These are phyloP conservation scores for Sylvilagus floridanus DNA, from an alignment of 2,797 vertebrate genomes.

Conservation along the genomic window DNA sequence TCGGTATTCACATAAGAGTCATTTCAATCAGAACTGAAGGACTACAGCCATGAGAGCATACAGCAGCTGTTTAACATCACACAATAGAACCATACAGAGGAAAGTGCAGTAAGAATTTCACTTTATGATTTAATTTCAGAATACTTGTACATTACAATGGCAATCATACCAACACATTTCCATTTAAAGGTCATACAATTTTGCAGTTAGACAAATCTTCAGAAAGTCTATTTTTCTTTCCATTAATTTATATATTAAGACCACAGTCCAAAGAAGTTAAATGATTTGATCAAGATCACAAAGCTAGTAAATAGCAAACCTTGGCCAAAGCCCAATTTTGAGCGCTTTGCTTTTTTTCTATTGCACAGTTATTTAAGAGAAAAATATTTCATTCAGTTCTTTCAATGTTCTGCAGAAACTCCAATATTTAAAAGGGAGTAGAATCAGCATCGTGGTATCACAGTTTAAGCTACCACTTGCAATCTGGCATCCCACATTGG, in stretches of 20 bases:
- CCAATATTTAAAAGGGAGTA: conserved; percentile 9
- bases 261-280: conserved; percentile 46
- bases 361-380: conserved; percentile 51
- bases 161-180: conserved; percentile 66
- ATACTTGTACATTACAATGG: conserved; percentile 65
- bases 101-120: conserved; percentile 58
- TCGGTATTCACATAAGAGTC: conserved; percentile 61
- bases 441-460: no score
- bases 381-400: conserved; percentile 42
- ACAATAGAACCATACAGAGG: conserved; percentile 54
- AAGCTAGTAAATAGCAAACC: conserved; percentile 23
- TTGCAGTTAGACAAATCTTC: conserved; percentile 46
- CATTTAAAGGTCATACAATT: conserved; percentile 51
- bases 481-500: no score
- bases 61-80: conserved; percentile 68
- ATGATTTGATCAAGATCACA: conserved; percentile 43
- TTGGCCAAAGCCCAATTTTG: conserved; percentile 32
- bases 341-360: conserved; percentile 41
- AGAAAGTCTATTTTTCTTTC: background rate
- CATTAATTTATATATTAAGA: conserved; percentile 31
- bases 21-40: conserved; percentile 72
- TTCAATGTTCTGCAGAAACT: conserved; percentile 50
- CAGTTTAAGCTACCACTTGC: no score
- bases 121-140: conserved; percentile 76
- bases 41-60: conserved; percentile 49